These are phyloP conservation scores for Anarrhichthys ocellatus DNA, from an alignment of 2,113 vertebrate genomes.

Conservation along the genomic window DNA sequence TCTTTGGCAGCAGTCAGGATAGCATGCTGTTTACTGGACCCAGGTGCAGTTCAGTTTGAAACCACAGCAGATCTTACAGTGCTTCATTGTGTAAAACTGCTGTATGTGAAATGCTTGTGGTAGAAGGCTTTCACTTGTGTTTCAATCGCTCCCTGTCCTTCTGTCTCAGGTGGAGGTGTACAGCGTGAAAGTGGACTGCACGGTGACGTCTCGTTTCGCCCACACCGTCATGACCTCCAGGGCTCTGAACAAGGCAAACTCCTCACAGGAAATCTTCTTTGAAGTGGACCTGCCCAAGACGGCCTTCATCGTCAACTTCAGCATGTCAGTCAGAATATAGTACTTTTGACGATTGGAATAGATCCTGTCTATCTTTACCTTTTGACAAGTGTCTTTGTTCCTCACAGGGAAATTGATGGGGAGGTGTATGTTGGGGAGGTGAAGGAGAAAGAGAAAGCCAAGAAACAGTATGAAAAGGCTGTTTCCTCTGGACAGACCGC, in stretches of 20 bases:
- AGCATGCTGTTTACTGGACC: background rate
- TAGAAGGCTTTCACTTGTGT: background rate
- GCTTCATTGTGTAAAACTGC: background rate
- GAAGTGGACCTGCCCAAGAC: conserved; percentile 94
- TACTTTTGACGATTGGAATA: no score
- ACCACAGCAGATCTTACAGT: background rate
- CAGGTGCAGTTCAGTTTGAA: background rate
- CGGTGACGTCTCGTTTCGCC: conserved; percentile 90
- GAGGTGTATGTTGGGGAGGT: conserved; percentile 87
- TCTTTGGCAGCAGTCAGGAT: conserved; percentile 1
- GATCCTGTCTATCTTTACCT: no score
- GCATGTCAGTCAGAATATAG: conserved; percentile 85
- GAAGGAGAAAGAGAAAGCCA: conserved; percentile 92
- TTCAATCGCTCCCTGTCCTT: background rate
- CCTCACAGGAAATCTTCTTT: conserved; percentile 89
- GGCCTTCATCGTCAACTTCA: conserved; percentile 96
- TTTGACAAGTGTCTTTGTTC: background rate
- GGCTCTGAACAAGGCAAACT: conserved; percentile 87
- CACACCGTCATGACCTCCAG: conserved; percentile 91
- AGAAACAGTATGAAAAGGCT: conserved; percentile 90
- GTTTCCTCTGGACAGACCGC: conserved; percentile 89
- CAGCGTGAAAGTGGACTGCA: conserved; percentile 89
- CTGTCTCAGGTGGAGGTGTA: conserved; percentile 73
- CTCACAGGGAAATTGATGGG: conserved; percentile 87
- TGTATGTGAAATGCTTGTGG: background rate